A percentile compares a stretch with the other conserved stretches of the same genome.
phyloP scores from a whole-genome alignment of 2,888 invertebrate species.

The Halictus quadricinctus region DNA sequence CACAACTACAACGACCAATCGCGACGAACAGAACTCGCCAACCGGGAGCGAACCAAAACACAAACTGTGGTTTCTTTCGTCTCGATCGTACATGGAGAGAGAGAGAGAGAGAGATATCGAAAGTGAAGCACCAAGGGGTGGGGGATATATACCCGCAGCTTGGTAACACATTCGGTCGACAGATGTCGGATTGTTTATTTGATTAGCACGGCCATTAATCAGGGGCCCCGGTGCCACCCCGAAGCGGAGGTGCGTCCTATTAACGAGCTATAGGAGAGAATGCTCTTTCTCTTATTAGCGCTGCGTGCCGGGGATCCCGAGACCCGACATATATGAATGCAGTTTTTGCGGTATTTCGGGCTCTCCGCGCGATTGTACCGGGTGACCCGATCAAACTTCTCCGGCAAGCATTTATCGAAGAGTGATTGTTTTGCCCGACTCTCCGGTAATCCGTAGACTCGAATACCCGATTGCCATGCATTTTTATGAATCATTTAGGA shows the following conservation, averaged over 20 bases:
- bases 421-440: too few relatives aligned
- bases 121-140: not conserved
- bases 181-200: slow-evolving; percentile 79
- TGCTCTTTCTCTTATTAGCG: slow-evolving; percentile 43
- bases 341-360: slow-evolving; percentile 14
- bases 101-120: not conserved
- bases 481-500: too few relatives aligned
- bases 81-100: not conserved
- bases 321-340: slow-evolving; percentile 23
- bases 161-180: slow-evolving; percentile 76
- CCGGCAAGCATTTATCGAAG: not conserved
- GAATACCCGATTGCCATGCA: too few relatives aligned
- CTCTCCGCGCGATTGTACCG: not conserved
- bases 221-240: slow-evolving; percentile 56
- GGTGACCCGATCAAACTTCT: not conserved
- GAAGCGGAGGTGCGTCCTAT: slow-evolving; percentile 55
- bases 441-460: too few relatives aligned
- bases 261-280: slow-evolving; percentile 46
- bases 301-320: slow-evolving; percentile 5
- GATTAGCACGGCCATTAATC: slow-evolving; percentile 77
- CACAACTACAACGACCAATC: not conserved
- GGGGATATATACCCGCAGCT: slow-evolving; percentile 53
- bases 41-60: slow-evolving; percentile 36
- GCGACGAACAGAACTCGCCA: not conserved
- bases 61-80: slow-evolving; percentile 54